Base-by-base conservation (phyloP, 1,140 invertebrate species). In the Leucophenga varia region DNA sequence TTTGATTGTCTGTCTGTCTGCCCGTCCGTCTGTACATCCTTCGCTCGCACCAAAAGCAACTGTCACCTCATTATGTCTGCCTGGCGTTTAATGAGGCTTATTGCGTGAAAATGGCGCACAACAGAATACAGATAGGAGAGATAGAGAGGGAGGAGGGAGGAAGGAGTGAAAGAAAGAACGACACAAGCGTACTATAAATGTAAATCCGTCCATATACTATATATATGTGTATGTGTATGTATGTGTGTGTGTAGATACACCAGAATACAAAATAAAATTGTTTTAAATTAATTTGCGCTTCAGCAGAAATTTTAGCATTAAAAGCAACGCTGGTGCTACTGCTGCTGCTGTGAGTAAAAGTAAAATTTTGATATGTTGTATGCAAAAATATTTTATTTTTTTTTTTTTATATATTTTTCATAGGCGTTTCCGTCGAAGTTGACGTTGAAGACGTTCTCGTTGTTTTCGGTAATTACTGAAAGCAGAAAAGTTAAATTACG, bases 11-110 rank as follows among this genome's bases (percentile, higher is more conserved):
- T n/a, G n/a, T n/a, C n/a, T n/a, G n/a, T n/a, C n/a, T n/a, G n/a
- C n/a, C n/a, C n/a, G n/a, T n/a, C n/a, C n/a, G n/a, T n/a, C n/a
- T n/a, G n/a, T n/a, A n/a, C n/a, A n/a, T n/a, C n/a, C n/a, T n/a
- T n/a, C n/a, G n/a, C n/a, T n/a, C n/a, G n/a, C n/a, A n/a, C n/a
- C n/a, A n/a, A n/a, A n/a, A n/a, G n/a, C n/a, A n/a, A 39, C 10
- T 10, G 17, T 42, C 25, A 12, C 6, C 25, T 7, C 25, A 28
- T 28, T 28, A 28, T 49, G 52, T 55, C 61, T 67, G 58, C 59
- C 47, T 61, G 67, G 47, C 59, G 55, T 55, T 43, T 67, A 65
- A 65, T 67, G 63, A 63, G 58, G 63, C 61, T 65, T 67, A 67
- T 65, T 65, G 54, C 47, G 42, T 39, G 53, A 47, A 47, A 38